Percentiles rank a stretch among this genome's conserved stretches.
These are phyloP conservation scores for Catagonus wagneri DNA, from an alignment of 2,113 vertebrate genomes.

Conservation along the genomic window DNA sequence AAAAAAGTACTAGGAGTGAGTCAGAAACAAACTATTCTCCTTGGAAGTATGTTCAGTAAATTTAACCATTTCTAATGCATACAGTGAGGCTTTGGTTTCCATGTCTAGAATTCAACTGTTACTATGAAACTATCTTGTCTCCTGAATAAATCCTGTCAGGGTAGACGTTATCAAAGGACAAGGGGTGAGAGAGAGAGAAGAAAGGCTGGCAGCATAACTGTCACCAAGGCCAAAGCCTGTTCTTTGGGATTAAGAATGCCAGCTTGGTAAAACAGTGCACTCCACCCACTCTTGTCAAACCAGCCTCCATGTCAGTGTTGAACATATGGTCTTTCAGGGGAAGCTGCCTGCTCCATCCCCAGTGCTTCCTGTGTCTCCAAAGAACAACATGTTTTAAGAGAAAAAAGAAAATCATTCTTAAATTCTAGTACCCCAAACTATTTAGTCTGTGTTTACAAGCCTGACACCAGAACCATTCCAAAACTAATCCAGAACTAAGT, in stretches of 20 bases:
- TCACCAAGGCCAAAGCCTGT: not conserved
- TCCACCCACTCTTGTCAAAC: not conserved
- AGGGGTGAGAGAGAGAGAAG: not conserved
- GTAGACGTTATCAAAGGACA: not conserved
- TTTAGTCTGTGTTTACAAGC: not conserved
- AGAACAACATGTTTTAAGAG: conserved; percentile 46
- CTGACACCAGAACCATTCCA: not conserved
- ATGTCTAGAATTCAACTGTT: not conserved
- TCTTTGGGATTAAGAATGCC: not conserved
- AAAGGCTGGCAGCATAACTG: not conserved
- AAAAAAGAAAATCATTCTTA: not conserved
- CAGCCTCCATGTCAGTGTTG: not conserved
- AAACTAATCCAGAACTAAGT: not conserved
- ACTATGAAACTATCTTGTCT: not conserved
- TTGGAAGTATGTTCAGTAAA: conserved; percentile 18
- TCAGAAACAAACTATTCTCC: conserved; percentile 46
- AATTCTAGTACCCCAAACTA: not conserved
- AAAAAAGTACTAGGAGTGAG: conserved; percentile 18
- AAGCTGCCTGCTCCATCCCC: not conserved
- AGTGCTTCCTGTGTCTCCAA: conserved; percentile 23
- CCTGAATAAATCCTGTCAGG: not conserved
- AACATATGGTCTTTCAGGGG: conserved; percentile 46
- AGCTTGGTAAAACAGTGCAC: not conserved
- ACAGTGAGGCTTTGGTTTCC: not conserved
- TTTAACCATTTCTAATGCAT: not conserved